Evolutionary conservation across 1,140 invertebrate genomes (phyloP).

Genomic region (Matsumurasca onukii): DNA sequence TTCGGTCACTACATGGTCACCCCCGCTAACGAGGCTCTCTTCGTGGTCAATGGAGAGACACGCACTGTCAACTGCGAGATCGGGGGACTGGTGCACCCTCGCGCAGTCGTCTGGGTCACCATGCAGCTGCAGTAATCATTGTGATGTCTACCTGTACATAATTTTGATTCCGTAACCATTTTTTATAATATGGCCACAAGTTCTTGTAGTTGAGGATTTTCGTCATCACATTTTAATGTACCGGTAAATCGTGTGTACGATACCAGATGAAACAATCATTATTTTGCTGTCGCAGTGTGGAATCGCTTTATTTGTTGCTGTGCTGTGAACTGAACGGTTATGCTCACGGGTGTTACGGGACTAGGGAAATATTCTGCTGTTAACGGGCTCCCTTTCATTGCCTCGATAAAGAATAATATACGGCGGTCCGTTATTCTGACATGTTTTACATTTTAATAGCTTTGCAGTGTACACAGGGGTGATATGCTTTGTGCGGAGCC

Average conservation of each 20-base stretch:
- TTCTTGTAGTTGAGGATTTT: neutral
- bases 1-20: conserved; percentile 78
- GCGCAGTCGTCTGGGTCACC: conserved; percentile 66
- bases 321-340: neutral
- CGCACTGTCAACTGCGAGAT: conserved; percentile 78
- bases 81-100: conserved; percentile 64
- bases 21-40: conserved; percentile 68
- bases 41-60: conserved; percentile 72
- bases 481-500: neutral
- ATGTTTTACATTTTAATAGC: neutral
- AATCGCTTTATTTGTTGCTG: conserved; percentile 20
- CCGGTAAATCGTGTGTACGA: neutral
- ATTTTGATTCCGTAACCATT: conserved; percentile 12
- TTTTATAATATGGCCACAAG: conserved; percentile 8
- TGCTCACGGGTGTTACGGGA: neutral
- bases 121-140: conserved; percentile 42
- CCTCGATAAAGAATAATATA: neutral
- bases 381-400: too few species aligned
- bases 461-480: neutral
- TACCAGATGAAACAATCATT: conserved; percentile 23
- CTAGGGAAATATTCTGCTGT: neutral
- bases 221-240: neutral
- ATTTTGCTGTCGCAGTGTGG: conserved; percentile 21
- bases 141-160: neutral
- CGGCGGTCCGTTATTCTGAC: neutral